Percentiles rank a stretch among this genome's conserved stretches.
phyloP scores from a whole-genome alignment of 2,797 vertebrate species.

The Thunnus albacares region DNA sequence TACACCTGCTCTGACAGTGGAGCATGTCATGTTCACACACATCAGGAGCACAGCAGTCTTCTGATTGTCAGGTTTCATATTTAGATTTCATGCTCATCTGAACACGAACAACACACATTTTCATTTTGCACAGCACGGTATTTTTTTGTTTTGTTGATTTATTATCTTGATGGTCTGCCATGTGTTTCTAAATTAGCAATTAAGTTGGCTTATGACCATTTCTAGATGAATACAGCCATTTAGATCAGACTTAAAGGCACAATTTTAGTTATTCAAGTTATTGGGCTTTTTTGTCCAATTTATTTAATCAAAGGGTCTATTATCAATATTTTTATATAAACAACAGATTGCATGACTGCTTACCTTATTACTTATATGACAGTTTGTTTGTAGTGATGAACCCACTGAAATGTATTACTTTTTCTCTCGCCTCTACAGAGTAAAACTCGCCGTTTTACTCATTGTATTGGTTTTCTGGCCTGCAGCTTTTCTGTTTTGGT shows the following conservation, averaged over 20 bases:
- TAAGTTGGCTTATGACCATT: neutral
- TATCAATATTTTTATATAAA: neutral
- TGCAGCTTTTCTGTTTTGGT: too few relatives aligned
- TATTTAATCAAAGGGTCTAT: neutral
- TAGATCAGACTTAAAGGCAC: neutral
- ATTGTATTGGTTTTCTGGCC: too few relatives aligned
- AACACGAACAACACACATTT: neutral
- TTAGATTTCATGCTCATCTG: neutral
- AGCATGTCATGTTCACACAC: neutral
- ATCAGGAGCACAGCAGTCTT: neutral
- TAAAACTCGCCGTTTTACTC: too few relatives aligned
- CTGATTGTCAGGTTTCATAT: neutral
- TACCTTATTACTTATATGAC: too few relatives aligned
- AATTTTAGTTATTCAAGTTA: too few relatives aligned
- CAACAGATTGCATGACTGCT: too few relatives aligned
- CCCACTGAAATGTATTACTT: too few relatives aligned
- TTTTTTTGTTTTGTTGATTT: constrained; percentile 1
- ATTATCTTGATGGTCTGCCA: neutral
- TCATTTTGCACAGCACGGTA: neutral
- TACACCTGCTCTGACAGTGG: constrained; percentile 13
- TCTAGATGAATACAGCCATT: neutral
- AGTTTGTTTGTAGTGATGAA: neutral
- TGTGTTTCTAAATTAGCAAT: constrained; percentile 3
- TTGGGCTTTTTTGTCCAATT: neutral
- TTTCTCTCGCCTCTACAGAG: too few relatives aligned